Percentiles rank a stretch among this genome's conserved stretches.
These are phyloP conservation scores for Amiota minor DNA, from an alignment of 2,888 invertebrate species.

Conservation along the genomic window DNA sequence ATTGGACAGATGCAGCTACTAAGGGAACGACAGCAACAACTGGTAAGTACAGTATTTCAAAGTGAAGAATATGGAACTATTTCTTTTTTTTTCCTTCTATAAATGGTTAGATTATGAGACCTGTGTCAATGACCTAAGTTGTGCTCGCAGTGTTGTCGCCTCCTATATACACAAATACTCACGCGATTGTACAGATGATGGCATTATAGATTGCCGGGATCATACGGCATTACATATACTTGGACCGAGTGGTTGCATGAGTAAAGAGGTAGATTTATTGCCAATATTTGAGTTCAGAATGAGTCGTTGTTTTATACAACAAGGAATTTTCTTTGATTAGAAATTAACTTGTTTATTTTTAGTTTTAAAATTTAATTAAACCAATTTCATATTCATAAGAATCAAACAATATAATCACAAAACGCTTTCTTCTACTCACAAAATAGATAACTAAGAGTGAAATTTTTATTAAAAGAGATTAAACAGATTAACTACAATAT, in stretches of 20 bases:
- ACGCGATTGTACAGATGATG: slow-evolving; percentile 64
- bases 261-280: slow-evolving; percentile 36
- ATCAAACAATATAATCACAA: too few species aligned
- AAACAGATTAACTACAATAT: too few species aligned
- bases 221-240: slow-evolving; percentile 60
- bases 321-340: too few species aligned
- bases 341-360: too few species aligned
- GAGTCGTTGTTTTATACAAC: slow-evolving; percentile 50
- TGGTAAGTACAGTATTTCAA: neutral
- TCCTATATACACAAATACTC: slow-evolving; percentile 51
- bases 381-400: too few species aligned
- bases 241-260: slow-evolving; percentile 60
- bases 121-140: slow-evolving; percentile 58
- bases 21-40: neutral
- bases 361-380: too few species aligned
- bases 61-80: neutral
- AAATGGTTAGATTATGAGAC: slow-evolving; percentile 60
- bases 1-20: slow-evolving; percentile 63
- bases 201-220: slow-evolving; percentile 63
- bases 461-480: too few species aligned
- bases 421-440: too few species aligned
- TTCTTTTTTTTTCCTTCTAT: neutral
- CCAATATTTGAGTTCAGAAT: slow-evolving; percentile 73
- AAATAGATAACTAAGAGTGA: too few species aligned
- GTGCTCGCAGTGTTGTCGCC: slow-evolving; percentile 55